Conservation (phyloP, 2,888 invertebrate genomes). For the Leistus spinibarbis region DNA sequence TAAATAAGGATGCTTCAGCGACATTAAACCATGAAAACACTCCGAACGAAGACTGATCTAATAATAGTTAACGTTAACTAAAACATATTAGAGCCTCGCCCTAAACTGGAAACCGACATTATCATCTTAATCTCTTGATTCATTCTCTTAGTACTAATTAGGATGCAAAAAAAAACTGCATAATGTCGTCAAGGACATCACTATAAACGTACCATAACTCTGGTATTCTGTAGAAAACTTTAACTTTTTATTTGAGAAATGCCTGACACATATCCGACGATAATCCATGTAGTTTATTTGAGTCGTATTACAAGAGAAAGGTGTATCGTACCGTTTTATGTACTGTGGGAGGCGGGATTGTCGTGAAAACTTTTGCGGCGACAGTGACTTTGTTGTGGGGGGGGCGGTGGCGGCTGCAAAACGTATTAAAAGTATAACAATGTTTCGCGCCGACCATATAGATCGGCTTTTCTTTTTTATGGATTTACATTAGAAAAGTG, state of each 20-base stretch:
- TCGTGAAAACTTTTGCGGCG: not conserved
- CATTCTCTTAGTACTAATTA: too few species aligned
- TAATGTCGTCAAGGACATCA: not conserved
- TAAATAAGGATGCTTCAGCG: too few species aligned
- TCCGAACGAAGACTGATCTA: too few species aligned
- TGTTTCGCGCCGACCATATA: not conserved
- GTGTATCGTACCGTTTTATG: not conserved
- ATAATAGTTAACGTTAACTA: too few species aligned
- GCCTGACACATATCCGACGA: not conserved
- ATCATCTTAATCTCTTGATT: too few species aligned
- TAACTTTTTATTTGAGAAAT: not conserved
- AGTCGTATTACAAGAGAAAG: not conserved
- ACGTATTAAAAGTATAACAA: not conserved
- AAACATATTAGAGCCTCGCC: too few species aligned
- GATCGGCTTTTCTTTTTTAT: not conserved
- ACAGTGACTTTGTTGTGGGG: not conserved
- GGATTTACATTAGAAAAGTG: not conserved
- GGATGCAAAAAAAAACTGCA: too few species aligned
- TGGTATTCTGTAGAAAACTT: not conserved
- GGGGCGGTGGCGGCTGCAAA: not conserved
- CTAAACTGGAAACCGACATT: too few species aligned
- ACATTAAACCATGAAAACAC: too few species aligned
- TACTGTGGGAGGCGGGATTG: too few species aligned
- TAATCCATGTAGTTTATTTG: not conserved
- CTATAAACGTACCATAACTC: not conserved